phyloP scores from a whole-genome alignment of 2,113 vertebrate genomes.

The Limanda limanda region DNA sequence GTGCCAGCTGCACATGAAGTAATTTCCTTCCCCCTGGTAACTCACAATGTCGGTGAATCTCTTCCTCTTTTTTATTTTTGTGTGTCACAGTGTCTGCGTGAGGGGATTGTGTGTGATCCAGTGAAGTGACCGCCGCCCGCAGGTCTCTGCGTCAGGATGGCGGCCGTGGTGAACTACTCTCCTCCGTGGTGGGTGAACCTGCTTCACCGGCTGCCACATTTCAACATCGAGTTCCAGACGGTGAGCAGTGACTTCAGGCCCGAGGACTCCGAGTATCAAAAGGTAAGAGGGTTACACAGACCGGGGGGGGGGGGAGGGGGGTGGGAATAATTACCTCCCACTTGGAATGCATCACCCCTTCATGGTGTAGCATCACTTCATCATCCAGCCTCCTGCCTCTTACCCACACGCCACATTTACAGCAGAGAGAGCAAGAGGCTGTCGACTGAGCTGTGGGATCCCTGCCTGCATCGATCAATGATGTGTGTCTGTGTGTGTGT shows the following conservation, averaged over 20 bases:
- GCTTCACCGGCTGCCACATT: conserved; percentile 92
- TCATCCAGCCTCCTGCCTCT: conserved; percentile 39
- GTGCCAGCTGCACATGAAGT: neutral
- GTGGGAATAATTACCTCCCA: conserved; percentile 15
- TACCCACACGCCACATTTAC: conserved; percentile 52
- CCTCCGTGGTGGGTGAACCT: conserved; percentile 96
- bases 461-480: conserved; percentile 39
- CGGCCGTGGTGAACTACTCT: conserved; percentile 92
- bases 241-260: conserved; percentile 91
- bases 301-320: neutral
- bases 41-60: neutral
- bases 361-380: conserved; percentile 35
- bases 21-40: neutral
- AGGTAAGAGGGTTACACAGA: conserved; percentile 84
- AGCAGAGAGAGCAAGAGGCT: conserved; percentile 50
- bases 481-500: neutral
- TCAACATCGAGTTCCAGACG: conserved; percentile 90
- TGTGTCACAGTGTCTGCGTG: conserved; percentile 41
- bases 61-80: neutral
- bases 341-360: conserved; percentile 30
- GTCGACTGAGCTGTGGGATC: conserved; percentile 26
- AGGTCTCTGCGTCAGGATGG: conserved; percentile 74
- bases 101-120: conserved; percentile 26
- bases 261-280: conserved; percentile 92
- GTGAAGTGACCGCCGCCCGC: conserved; percentile 26